Conservation (phyloP, 1,140 invertebrate species). For the Trichonephila clavata region DNA sequence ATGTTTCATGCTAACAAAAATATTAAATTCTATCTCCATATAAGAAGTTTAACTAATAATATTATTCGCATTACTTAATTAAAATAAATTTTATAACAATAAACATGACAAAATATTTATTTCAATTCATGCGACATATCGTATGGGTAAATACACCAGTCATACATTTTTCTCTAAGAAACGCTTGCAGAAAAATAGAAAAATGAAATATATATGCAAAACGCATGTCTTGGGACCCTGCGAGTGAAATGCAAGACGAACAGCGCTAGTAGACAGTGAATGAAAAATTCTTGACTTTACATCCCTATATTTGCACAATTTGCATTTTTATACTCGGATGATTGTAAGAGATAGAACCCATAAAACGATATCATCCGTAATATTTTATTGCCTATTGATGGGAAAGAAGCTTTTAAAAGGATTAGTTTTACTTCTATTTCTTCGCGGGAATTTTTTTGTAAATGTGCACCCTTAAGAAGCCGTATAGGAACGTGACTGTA, state of each 20-base stretch:
- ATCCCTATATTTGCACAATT: conserved; percentile 30
- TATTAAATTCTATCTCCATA: neutral
- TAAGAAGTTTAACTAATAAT: neutral
- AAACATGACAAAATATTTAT: too few relatives aligned
- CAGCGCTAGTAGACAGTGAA: neutral
- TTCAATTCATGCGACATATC: too few relatives aligned
- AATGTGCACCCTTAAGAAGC: neutral
- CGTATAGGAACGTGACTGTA: neutral
- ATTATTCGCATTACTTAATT: too few relatives aligned
- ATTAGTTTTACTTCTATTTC: conserved; percentile 38
- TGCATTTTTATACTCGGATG: conserved; percentile 31
- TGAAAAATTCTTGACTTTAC: conserved; percentile 16
- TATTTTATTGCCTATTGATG: conserved; percentile 63
- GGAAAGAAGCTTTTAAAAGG: conserved; percentile 51
- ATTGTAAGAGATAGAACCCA: conserved; percentile 3
- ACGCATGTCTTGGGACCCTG: neutral
- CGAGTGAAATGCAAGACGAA: neutral
- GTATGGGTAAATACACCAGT: neutral
- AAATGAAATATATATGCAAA: neutral
- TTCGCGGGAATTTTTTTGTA: neutral
- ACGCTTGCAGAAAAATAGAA: neutral
- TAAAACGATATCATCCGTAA: conserved; percentile 35
- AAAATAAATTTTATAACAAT: neutral
- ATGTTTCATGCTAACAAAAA: too few relatives aligned
- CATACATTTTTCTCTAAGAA: neutral